phyloP scores from a whole-genome alignment of 1,140 invertebrate species.

The Venturia canescens region DNA sequence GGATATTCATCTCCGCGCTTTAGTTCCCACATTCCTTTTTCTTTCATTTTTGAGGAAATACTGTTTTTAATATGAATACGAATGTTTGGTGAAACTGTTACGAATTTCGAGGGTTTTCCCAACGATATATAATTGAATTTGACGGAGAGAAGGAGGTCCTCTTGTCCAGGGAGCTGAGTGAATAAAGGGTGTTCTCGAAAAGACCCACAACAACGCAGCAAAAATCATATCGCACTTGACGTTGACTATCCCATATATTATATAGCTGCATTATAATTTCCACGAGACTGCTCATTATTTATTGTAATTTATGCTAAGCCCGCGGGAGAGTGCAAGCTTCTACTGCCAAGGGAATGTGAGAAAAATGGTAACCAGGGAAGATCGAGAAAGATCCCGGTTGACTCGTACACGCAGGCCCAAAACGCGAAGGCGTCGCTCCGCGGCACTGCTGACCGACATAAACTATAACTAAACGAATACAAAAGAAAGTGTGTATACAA shows the following conservation, averaged over 20 bases:
- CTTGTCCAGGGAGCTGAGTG: no score
- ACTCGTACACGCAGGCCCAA: not conserved
- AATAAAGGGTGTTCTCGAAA: no score
- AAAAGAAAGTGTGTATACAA: not conserved
- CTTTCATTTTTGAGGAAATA: not conserved
- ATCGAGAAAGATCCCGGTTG: constrained; percentile 8
- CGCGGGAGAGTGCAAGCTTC: not conserved
- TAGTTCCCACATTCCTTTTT: not conserved
- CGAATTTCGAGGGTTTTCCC: no score
- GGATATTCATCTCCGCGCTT: no score
- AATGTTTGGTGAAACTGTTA: no score
- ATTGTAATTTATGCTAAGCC: constrained; percentile 45
- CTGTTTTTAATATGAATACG: no score
- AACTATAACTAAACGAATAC: constrained; percentile 25
- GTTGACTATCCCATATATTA: not conserved
- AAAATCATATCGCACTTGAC: not conserved
- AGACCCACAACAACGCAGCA: not conserved
- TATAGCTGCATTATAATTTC: constrained; percentile 7
- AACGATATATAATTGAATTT: not conserved
- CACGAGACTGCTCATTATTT: constrained; percentile 32
- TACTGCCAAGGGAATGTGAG: constrained; percentile 38
- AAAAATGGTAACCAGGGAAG: constrained; percentile 23
- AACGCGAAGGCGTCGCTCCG: constrained; percentile 14
- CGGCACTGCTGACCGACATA: constrained; percentile 37
- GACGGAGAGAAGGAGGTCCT: not conserved